A percentile compares a stretch with the other conserved stretches of the same genome.
phyloP scores from a whole-genome alignment of 2,888 invertebrate species.

The Pristionchus exspectatus region DNA sequence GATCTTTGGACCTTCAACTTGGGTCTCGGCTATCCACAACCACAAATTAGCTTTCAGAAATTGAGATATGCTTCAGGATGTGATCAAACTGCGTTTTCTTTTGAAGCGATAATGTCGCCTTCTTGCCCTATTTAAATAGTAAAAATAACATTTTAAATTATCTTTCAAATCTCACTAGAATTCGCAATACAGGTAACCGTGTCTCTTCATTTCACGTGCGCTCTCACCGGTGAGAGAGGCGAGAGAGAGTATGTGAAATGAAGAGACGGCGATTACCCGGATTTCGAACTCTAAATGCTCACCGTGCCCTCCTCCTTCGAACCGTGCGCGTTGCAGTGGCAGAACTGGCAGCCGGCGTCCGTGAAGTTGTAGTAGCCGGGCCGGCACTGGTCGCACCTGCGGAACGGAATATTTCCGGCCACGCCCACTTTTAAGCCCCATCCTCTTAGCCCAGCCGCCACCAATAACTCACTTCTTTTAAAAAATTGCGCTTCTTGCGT shows the following conservation, averaged over 20 bases:
- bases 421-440: background rate
- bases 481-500: slow-evolving; percentile 80
- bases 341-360: slow-evolving; percentile 77
- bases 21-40: background rate
- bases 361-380: slow-evolving; percentile 78
- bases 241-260: too few relatives aligned
- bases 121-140: too few relatives aligned
- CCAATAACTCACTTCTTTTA: slow-evolving; percentile 72
- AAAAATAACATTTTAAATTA: too few relatives aligned
- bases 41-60: background rate
- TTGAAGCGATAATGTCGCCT: too few relatives aligned
- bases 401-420: background rate
- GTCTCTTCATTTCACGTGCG: too few relatives aligned
- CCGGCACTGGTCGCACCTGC: slow-evolving; percentile 79
- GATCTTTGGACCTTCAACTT: background rate
- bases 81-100: too few relatives aligned
- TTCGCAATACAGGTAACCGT: too few relatives aligned
- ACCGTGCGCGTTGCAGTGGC: slow-evolving; percentile 77
- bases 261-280: too few relatives aligned
- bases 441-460: background rate
- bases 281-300: too few relatives aligned
- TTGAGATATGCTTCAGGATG: too few relatives aligned
- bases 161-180: too few relatives aligned
- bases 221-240: too few relatives aligned
- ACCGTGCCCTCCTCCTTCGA: slow-evolving; percentile 72